These are phyloP conservation scores for Progne subis DNA, from an alignment of 2,113 vertebrate species.

Conservation along the genomic window DNA sequence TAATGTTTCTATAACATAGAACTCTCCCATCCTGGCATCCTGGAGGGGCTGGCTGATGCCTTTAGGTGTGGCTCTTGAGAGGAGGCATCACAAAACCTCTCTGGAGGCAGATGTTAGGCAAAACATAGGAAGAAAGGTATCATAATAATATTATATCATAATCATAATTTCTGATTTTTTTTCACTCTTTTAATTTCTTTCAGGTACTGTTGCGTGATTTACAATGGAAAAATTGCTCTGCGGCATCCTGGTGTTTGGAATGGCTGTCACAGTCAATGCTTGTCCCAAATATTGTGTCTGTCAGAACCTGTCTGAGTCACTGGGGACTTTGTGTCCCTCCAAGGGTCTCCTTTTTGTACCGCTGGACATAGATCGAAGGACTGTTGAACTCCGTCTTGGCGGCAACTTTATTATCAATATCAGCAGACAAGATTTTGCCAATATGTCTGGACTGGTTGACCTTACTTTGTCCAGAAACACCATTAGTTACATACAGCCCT, in stretches of 20 bases:
- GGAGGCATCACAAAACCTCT: neutral
- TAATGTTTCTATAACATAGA: neutral
- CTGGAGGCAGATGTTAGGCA: neutral
- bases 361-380: slow-evolving; percentile 89
- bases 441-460: slow-evolving; percentile 97
- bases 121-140: neutral
- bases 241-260: slow-evolving; percentile 93
- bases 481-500: slow-evolving; percentile 92
- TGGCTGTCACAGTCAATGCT: slow-evolving; percentile 85
- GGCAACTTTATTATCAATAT: slow-evolving; percentile 97
- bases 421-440: slow-evolving; percentile 92
- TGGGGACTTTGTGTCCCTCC: slow-evolving; percentile 94
- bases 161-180: neutral
- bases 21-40: neutral
- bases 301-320: slow-evolving; percentile 97
- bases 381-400: slow-evolving; percentile 93
- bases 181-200: slow-evolving; percentile 38
- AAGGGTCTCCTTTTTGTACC: slow-evolving; percentile 97
- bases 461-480: slow-evolving; percentile 96
- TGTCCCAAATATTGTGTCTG: slow-evolving; percentile 99
- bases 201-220: slow-evolving; percentile 83
- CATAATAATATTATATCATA: neutral
- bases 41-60: neutral
- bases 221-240: slow-evolving; percentile 97
- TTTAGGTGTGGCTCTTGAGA: neutral